Evolutionary conservation across 2,797 vertebrate species (phyloP), one percentile per base, ranked within the genome.

Genomic region (Rhinogobio ventralis): DNA sequence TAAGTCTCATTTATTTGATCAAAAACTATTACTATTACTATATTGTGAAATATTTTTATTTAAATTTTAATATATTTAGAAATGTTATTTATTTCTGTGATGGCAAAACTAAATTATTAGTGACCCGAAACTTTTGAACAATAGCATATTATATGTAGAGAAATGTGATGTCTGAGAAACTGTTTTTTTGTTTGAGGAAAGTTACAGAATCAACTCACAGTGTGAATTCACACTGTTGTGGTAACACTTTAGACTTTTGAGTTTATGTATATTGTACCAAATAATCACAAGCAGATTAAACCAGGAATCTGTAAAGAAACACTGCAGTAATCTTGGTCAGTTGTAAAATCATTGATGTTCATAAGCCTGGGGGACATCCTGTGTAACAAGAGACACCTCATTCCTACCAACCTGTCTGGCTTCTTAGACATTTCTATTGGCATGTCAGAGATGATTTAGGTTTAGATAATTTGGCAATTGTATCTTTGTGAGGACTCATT

Each of bases 321-420:
- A 60, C 25, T 30, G 19, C 23, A 6, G 78, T 20, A 57, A 42
- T 30, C 11, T 66, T 64, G 45, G 42, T 66, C 28, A 74, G 28
- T 74, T 71, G 3, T 53, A 36, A 55, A 13, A n/a, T 55, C 6
- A 36, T 36, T 36, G 6, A 49, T 66, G 33, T 82, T 74, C 30
- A 30, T 45, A 45, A 77, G 25, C 66, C 23, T 64, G 39, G 14
- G 60, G 60, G 64, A 36, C 42, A 79, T 85, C 15, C 55, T 73
- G 68, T 69, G 68, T 62, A 64, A 66, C 3, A 30, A 39, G 33
- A 72, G 30, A 85, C 28, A 49, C 57, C 57, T 36, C 10, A 72
- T 79, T 72, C 9, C 53, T 39, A 25, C 23, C 23, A 72, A 73
- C 28, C 23, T 79, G 28, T 39, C 30, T 85, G 19, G 36, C 11